A percentile compares a stretch with the other conserved stretches of the same genome.
These are phyloP conservation scores for Gymnoscopelus microlampas DNA, from an alignment of 2,797 vertebrate genomes.

Conservation along the genomic window DNA sequence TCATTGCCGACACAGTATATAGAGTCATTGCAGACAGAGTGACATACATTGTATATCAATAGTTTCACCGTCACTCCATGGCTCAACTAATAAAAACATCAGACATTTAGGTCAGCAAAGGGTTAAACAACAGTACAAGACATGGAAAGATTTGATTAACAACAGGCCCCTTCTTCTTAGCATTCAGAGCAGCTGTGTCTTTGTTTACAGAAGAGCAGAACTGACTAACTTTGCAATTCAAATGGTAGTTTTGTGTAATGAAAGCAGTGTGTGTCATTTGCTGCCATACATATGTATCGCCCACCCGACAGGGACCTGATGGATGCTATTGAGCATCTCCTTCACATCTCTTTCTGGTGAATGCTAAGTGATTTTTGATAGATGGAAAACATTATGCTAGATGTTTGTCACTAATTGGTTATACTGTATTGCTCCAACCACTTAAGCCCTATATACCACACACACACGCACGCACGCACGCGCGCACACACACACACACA, in stretches of 20 bases:
- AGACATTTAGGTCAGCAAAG: background rate
- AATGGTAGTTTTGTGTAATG: constrained; percentile 16
- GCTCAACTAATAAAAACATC: too few species aligned
- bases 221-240: constrained; percentile 2
- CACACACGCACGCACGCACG: background rate
- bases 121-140: background rate
- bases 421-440: too few species aligned
- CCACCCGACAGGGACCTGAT: background rate
- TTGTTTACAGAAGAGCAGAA: background rate
- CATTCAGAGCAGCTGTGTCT: constrained; percentile 12
- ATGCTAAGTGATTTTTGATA: background rate
- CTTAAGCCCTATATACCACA: too few species aligned
- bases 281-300: background rate
- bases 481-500: background rate
- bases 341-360: constrained; percentile 12
- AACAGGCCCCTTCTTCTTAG: constrained; percentile 11
- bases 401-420: too few species aligned
- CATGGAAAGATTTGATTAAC: constrained; percentile 9
- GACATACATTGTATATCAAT: too few species aligned
- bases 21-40: too few species aligned
- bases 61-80: too few species aligned
- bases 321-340: constrained; percentile 2
- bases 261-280: constrained; percentile 14
- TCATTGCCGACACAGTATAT: too few species aligned
- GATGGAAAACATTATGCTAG: background rate